Conservation (phyloP, 2,113 vertebrate species). For the Grus americana region DNA sequence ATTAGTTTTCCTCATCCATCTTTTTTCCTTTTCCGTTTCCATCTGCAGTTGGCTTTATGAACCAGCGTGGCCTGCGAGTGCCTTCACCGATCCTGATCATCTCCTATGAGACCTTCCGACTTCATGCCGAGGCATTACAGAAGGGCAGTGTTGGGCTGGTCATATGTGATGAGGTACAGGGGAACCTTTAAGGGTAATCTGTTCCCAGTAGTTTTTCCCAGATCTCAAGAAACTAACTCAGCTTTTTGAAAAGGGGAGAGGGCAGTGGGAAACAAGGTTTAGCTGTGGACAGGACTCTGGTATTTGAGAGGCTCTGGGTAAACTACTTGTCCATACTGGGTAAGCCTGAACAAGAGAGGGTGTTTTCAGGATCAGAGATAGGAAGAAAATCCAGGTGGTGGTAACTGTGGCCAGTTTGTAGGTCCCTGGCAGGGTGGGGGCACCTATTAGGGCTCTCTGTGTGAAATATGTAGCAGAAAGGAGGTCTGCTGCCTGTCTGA, state of each 20-base stretch:
- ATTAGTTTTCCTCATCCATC: neutral
- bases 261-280: neutral
- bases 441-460: neutral
- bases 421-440: neutral
- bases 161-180: constrained; percentile 90
- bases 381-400: neutral
- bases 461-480: neutral
- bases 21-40: neutral
- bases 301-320: neutral
- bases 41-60: constrained; percentile 85
- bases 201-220: neutral
- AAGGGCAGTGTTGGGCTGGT: constrained; percentile 90
- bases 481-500: neutral
- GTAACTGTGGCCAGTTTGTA: neutral
- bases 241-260: neutral
- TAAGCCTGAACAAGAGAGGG: neutral
- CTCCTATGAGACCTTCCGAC: constrained; percentile 95
- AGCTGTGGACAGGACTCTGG: neutral
- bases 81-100: constrained; percentile 94
- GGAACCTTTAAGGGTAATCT: neutral
- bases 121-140: constrained; percentile 88
- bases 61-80: constrained; percentile 85
- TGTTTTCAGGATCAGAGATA: neutral
- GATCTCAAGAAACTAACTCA: neutral
- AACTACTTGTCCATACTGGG: neutral